Conservation (phyloP, 2,113 vertebrate genomes). For the Crotalus tigris region DNA sequence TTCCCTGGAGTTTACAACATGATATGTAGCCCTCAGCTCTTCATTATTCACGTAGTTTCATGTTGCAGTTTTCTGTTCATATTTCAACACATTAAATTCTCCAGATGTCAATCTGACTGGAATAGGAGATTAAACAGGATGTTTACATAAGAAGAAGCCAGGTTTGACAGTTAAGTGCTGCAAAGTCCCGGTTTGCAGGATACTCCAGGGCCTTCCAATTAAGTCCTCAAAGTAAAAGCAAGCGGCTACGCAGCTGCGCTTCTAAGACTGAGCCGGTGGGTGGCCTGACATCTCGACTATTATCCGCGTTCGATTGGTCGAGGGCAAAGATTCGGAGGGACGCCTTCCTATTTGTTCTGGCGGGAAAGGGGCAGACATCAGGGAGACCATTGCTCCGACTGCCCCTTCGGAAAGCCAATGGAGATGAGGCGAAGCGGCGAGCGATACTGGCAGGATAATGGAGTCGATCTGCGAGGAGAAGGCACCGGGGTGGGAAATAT, state of each 20-base stretch:
- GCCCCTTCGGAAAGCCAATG: not conserved
- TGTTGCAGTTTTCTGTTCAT: not conserved
- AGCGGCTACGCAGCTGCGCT: not conserved
- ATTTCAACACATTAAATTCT: not conserved
- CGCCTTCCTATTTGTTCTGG: not conserved
- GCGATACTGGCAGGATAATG: not conserved
- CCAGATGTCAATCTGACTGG: not conserved
- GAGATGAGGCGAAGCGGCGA: not conserved
- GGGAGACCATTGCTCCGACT: not conserved
- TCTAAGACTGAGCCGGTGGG: not conserved
- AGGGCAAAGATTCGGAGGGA: not conserved
- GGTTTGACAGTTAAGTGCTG: not conserved
- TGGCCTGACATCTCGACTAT: not conserved
- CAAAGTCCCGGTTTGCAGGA: not conserved
- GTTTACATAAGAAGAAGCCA: not conserved
- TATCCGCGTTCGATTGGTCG: not conserved
- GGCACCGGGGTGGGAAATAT: not conserved
- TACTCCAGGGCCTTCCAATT: not conserved
- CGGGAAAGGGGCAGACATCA: not conserved
- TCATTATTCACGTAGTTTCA: not conserved
- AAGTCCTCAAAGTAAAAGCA: not conserved
- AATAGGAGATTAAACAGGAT: not conserved
- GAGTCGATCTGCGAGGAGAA: not conserved
- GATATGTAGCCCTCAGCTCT: not conserved
- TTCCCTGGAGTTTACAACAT: not conserved